Evolutionary conservation across 2,888 invertebrate genomes (phyloP).

Genomic region (Melieria omissa): DNA sequence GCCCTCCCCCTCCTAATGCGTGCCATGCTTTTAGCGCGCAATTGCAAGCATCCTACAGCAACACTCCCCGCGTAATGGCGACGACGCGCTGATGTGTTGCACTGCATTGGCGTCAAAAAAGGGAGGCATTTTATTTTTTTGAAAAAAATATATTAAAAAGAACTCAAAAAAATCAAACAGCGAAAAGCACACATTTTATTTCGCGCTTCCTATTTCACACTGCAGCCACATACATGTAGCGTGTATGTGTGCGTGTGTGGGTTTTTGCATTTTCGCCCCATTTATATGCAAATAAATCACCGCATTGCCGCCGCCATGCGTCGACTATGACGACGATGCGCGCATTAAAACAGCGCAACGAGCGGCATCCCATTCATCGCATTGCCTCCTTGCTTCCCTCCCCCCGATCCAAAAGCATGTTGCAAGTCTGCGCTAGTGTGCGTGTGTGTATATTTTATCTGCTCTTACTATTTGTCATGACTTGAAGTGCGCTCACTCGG

Average conservation of each 20-base stretch:
- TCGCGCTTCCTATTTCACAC: neutral
- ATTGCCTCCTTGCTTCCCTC: constrained; percentile 20
- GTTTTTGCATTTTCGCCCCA: constrained; percentile 47
- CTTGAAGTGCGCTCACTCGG: constrained; percentile 54
- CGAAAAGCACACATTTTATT: neutral
- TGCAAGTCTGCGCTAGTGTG: neutral
- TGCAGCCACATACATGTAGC: neutral
- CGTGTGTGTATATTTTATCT: constrained; percentile 46
- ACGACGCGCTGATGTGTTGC: constrained; percentile 17
- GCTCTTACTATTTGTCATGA: constrained; percentile 62
- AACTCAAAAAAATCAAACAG: neutral
- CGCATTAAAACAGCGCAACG: no score
- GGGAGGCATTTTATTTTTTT: constrained; percentile 46
- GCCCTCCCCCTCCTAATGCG: no score
- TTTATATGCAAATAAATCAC: constrained; percentile 63
- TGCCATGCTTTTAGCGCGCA: no score
- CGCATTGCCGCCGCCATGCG: constrained; percentile 33
- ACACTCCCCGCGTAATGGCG: no score
- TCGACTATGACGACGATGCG: no score
- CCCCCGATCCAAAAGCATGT: neutral
- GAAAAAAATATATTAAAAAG: neutral
- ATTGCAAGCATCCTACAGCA: no score
- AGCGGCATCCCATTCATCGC: constrained; percentile 59
- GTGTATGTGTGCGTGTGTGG: constrained; percentile 6
- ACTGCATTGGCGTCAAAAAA: constrained; percentile 52